Percentiles rank a stretch among this genome's conserved stretches.
These are phyloP conservation scores for Scaptomyza hsui DNA, from an alignment of 1,140 invertebrate genomes.

Conservation along the genomic window DNA sequence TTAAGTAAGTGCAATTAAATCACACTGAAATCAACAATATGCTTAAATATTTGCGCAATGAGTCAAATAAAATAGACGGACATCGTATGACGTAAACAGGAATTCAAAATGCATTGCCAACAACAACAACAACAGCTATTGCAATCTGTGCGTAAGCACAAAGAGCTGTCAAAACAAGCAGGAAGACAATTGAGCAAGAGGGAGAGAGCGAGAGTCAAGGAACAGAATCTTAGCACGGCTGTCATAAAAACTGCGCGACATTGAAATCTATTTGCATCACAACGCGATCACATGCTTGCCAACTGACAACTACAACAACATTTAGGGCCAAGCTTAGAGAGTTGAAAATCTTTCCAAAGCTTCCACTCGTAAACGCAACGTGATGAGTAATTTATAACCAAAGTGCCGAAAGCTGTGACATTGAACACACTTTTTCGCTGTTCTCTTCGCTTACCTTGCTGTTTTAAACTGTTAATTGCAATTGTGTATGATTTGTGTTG, in stretches of 20 bases:
- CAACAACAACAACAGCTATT: slow-evolving; percentile 15
- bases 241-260: slow-evolving; percentile 34
- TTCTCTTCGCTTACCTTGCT: slow-evolving; percentile 14
- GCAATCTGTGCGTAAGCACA: slow-evolving; percentile 33
- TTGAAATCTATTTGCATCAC: slow-evolving; percentile 59
- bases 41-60: slow-evolving; percentile 38
- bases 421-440: slow-evolving; percentile 56
- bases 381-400: slow-evolving; percentile 42
- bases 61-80: slow-evolving; percentile 33
- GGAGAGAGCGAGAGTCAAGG: neutral
- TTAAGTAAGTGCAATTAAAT: slow-evolving; percentile 61
- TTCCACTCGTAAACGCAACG: neutral
- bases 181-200: slow-evolving; percentile 15
- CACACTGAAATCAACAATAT: slow-evolving; percentile 35
- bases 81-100: slow-evolving; percentile 33
- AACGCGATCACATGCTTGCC: slow-evolving; percentile 53
- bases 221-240: slow-evolving; percentile 15
- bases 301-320: slow-evolving; percentile 28
- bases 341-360: slow-evolving; percentile 18
- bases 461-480: slow-evolving; percentile 15
- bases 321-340: slow-evolving; percentile 14
- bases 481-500: slow-evolving; percentile 46
- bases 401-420: slow-evolving; percentile 55
- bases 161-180: slow-evolving; percentile 36
- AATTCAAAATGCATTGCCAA: slow-evolving; percentile 38